Evolutionary conservation across 2,113 vertebrate species (phyloP), one percentile per base, ranked within the genome.

Genomic region (Zosterops pallidus): DNA sequence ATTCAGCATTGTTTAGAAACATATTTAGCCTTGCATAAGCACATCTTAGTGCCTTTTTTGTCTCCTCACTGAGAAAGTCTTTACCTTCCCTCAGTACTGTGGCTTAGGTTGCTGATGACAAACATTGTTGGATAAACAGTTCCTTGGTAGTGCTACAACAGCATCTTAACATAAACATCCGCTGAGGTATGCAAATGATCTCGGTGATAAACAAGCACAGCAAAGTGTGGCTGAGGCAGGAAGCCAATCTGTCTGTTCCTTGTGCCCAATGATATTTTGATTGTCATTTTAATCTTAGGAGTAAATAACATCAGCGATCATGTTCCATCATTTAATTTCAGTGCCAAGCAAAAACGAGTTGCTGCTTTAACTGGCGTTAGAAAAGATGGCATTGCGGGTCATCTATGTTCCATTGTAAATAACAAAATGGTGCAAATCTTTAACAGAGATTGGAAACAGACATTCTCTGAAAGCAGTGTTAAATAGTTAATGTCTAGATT

Each of bases 281-380:
- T 96, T 92, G 79, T 92, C 25, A 50, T 95, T 97, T 95, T 95
- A 95, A 81, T 96, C 53, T 90, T 86, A 89, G 72, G 89, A 82
- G 79, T 96, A 95, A 95, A 94, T 95, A 96, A 83, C 83, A 69
- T 81, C 15, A 7, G 85, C 46, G 21, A 59, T 86, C 68, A 21
- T 67, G 76, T 84, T 86, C 72, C 42, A 22, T 86, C 65, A 49
- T 94, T 95, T 91, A 29, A 69, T 77, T 92, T 60, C 50, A 31
- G 85, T 68, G 93, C 95, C 91, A 95, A 37, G 60, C 87, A 94
- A 89, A 94, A 88, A 52, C 8, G 49, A 90, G 50, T 15, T 15
- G 60, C 44, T 47, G 26, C 70, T 94, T 72, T 85, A 78, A 50
- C 63, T 41, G 59, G 33, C 35, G 2, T 65, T 79, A 35, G 75